A percentile compares a stretch with the other conserved stretches of the same genome.
Evolutionary conservation across 2,888 invertebrate species (phyloP).

Genomic region (Cylloceria caligata): DNA sequence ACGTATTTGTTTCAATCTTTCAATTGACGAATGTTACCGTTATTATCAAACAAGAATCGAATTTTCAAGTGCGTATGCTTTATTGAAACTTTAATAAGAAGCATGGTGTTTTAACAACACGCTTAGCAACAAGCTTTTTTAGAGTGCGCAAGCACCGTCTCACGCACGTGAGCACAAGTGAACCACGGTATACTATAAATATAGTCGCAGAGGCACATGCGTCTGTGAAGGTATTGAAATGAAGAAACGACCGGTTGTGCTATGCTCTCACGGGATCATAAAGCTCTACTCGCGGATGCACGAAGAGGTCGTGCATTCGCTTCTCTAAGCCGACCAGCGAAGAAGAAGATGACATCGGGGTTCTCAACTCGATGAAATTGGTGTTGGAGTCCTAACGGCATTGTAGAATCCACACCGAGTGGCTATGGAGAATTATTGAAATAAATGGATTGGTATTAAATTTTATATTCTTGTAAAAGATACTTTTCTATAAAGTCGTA

Average conservation of each 20-base stretch:
- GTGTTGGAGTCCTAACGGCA: not conserved
- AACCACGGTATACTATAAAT: conserved; percentile 1
- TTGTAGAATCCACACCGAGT: no score
- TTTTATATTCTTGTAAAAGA: no score
- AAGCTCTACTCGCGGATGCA: conserved; percentile 80
- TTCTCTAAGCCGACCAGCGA: conserved; percentile 36
- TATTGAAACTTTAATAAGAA: no score
- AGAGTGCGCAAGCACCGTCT: not conserved
- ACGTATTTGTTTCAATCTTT: no score
- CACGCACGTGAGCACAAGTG: conserved; percentile 11
- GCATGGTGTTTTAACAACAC: no score
- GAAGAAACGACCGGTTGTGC: conserved; percentile 82
- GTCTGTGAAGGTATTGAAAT: conserved; percentile 75
- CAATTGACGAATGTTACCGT: no score
- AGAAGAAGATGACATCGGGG: conserved; percentile 53
- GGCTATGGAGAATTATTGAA: no score
- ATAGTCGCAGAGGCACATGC: conserved; percentile 26
- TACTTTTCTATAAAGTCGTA: no score
- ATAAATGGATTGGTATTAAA: no score
- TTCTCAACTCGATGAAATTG: conserved; percentile 54
- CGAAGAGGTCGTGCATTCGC: conserved; percentile 80
- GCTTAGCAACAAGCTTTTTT: no score
- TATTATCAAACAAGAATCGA: no score
- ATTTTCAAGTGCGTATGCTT: no score
- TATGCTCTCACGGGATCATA: conserved; percentile 80